These are phyloP conservation scores for Cirrhinus molitorella DNA, from an alignment of 2,797 vertebrate species.

Conservation along the genomic window DNA sequence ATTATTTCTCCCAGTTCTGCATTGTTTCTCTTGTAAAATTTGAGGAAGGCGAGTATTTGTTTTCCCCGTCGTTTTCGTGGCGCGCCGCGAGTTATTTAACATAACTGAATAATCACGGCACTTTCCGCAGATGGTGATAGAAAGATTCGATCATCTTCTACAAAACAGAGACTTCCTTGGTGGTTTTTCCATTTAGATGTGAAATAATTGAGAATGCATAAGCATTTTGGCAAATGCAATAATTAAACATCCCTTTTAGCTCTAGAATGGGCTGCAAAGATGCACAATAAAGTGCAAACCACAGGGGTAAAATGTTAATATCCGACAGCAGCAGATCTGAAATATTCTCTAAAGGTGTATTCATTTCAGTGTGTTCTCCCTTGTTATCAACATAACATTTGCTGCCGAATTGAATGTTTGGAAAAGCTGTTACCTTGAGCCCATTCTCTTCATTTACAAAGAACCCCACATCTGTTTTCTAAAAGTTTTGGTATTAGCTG, in stretches of 20 bases:
- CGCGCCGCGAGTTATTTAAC: slow-evolving; percentile 50
- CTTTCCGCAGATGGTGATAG: slow-evolving; percentile 64
- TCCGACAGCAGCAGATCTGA: slow-evolving; percentile 10
- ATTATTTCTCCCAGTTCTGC: slow-evolving; percentile 53
- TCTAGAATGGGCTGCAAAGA: not conserved
- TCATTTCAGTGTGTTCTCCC: slow-evolving; percentile 5
- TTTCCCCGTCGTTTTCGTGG: slow-evolving; percentile 30
- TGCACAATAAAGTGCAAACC: not conserved
- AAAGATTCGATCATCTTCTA: slow-evolving; percentile 57
- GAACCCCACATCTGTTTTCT: not conserved
- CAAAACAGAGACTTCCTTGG: slow-evolving; percentile 40
- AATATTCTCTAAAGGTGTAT: slow-evolving; percentile 15
- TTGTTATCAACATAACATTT: slow-evolving; percentile 18
- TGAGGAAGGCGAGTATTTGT: slow-evolving; percentile 41
- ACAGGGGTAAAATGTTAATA: slow-evolving; percentile 3
- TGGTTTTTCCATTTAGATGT: slow-evolving; percentile 31
- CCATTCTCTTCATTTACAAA: slow-evolving; percentile 12
- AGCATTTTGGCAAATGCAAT: not conserved
- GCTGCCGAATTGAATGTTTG: slow-evolving; percentile 1
- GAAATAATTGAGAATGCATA: not conserved
- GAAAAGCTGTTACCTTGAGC: slow-evolving; percentile 15
- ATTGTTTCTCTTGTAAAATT: slow-evolving; percentile 50
- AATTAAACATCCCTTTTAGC: slow-evolving; percentile 25
- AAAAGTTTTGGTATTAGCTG: not conserved
- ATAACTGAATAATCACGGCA: slow-evolving; percentile 50